These are phyloP conservation scores for Dromas ardeola DNA, from an alignment of 2,113 vertebrate genomes.

Conservation along the genomic window DNA sequence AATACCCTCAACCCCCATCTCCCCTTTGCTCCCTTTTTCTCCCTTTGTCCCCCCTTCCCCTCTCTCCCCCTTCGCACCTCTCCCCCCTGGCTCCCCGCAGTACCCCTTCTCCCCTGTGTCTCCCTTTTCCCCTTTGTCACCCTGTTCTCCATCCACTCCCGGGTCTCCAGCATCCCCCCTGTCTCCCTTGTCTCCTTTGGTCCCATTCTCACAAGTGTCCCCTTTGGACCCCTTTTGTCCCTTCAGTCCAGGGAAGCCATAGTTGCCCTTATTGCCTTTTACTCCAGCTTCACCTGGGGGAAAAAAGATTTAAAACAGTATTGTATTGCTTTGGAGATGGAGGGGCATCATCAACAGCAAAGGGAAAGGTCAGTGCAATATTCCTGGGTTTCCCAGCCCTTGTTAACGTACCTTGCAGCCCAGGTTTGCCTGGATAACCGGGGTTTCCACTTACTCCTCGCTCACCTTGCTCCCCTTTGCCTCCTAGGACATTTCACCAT, in stretches of 20 bases:
- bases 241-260: slow-evolving; percentile 80
- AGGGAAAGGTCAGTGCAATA: not conserved
- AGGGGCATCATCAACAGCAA: not conserved
- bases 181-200: slow-evolving; percentile 89
- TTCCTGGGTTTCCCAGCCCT: not conserved
- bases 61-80: slow-evolving; percentile 82
- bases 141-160: slow-evolving; percentile 74
- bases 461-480: slow-evolving; percentile 88
- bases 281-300: slow-evolving; percentile 82
- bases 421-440: slow-evolving; percentile 89
- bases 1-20: slow-evolving; percentile 78
- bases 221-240: slow-evolving; percentile 87
- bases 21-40: slow-evolving; percentile 85
- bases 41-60: slow-evolving; percentile 83
- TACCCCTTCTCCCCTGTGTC: slow-evolving; percentile 86
- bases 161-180: slow-evolving; percentile 75
- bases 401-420: slow-evolving; percentile 82
- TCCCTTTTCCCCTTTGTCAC: slow-evolving; percentile 84
- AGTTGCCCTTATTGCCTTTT: slow-evolving; percentile 88
- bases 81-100: slow-evolving; percentile 81
- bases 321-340: not conserved
- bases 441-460: slow-evolving; percentile 79
- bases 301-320: not conserved
- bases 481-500: slow-evolving; percentile 75
- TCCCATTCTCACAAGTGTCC: slow-evolving; percentile 84